Conservation (phyloP, 2,113 vertebrate genomes). For the Periophthalmus modestus region DNA sequence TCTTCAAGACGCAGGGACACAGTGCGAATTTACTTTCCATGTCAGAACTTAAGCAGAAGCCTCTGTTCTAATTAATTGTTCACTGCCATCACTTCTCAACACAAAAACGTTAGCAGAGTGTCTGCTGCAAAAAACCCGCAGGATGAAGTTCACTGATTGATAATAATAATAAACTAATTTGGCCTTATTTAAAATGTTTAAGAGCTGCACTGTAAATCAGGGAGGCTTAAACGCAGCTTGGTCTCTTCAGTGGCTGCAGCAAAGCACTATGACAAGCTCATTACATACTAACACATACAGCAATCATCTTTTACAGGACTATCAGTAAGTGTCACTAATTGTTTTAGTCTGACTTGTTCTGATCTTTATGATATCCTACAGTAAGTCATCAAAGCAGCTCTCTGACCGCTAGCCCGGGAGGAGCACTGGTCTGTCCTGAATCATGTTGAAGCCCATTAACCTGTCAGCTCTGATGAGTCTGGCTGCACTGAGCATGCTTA, state of each 20-base stretch:
- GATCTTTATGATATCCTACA: background rate
- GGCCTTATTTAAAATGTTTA: background rate
- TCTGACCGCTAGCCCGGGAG: background rate
- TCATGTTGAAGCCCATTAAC: slow-evolving; percentile 43
- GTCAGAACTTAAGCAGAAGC: background rate
- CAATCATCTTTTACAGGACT: no score
- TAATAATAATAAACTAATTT: background rate
- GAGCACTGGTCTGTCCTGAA: background rate
- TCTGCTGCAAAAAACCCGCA: background rate
- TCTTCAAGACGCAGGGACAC: background rate
- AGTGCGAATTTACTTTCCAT: background rate
- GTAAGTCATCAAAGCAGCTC: background rate
- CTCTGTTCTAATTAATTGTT: background rate
- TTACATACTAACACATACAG: background rate
- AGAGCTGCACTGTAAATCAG: background rate
- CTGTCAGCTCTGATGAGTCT: slow-evolving; percentile 61
- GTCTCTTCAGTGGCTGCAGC: background rate
- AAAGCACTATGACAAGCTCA: background rate
- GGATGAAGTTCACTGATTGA: background rate
- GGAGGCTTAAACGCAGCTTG: background rate
- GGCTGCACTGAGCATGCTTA: slow-evolving; percentile 26
- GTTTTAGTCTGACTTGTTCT: background rate
- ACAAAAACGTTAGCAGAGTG: background rate
- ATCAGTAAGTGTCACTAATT: background rate
- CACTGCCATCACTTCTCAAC: background rate